phyloP scores from a whole-genome alignment of 1,140 invertebrate species.

The Calliphora vicina region DNA sequence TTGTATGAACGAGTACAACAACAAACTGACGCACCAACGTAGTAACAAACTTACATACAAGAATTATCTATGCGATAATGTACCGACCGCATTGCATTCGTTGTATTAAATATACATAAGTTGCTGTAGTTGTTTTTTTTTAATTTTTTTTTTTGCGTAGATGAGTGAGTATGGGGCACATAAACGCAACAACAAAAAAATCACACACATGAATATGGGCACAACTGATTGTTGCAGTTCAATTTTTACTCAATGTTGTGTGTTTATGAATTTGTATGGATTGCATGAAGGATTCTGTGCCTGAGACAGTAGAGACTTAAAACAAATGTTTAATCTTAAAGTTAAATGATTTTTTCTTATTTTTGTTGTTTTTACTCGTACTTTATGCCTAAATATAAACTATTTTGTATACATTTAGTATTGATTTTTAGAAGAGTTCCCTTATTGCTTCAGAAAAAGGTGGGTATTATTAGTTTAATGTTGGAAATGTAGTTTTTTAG shows the following conservation, averaged over 20 bases:
- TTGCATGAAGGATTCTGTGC: neutral
- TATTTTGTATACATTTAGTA: neutral
- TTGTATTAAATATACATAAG: too few relatives aligned
- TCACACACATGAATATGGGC: neutral
- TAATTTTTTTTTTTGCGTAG: neutral
- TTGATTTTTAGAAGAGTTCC: neutral
- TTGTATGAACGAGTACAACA: neutral
- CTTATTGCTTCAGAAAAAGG: neutral
- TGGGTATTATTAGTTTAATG: neutral
- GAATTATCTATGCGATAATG: neutral
- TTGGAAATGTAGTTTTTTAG: neutral
- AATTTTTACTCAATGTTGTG: neutral
- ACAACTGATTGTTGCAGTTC: slow-evolving; percentile 1
- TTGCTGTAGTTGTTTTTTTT: neutral
- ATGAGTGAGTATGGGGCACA: neutral
- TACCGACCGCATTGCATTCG: neutral
- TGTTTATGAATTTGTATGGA: neutral
- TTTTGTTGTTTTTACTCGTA: neutral
- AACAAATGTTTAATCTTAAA: slow-evolving; percentile 13
- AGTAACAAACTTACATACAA: too few relatives aligned
- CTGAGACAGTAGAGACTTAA: neutral
- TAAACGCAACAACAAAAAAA: neutral
- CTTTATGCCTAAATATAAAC: neutral
- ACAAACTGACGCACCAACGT: too few relatives aligned
- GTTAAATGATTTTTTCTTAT: neutral